Base-by-base conservation (phyloP, 2,888 invertebrate species). In the Leptopilina syphax region DNA sequence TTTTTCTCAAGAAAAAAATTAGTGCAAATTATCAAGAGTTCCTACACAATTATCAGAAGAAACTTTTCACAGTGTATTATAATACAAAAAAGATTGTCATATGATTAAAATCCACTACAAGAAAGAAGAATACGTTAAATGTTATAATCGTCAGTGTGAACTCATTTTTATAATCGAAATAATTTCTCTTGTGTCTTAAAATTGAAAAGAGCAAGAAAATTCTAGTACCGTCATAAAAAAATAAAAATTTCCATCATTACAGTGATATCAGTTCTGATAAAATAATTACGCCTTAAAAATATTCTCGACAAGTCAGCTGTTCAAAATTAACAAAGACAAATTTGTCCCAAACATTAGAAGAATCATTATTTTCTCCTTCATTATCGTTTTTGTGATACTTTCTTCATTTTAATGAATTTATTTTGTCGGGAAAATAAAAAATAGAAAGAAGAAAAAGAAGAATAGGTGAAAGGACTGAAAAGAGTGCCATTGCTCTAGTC, bases 401-500 rank as follows among this genome's bases (percentile, higher is more conserved):
- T 47, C 8, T 47, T 47, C 4, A 7, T 47, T 34, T 4, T 7
- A 9, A 47, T 47, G 3, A 9, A 18, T 60, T 60, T 60, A 18
- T 18, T 63, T 63, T 7, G 8, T 9, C 9, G 24, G 24, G 7
- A 8, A 3, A 18, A 18, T 13, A 54, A 57, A 34, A n/a, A 18
- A 18, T 18, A 18, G 5, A 57, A 41, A 7, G 13, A 18, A 70
- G 44, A 12, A 70, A 34, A 24, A 54, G 10, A 54, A 70, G 68
- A 73, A 24, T 27, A 73, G 54, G 70, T 57, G 57, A 34, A 54
- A 27, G 54, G 18, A 50, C 68, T 24, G 24, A 13, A 50, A 60
- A 60, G 41, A 54, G 73, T 73, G 57, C 9, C 57, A 10, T 73
- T 54, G 34, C 54, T 73, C 73, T 34, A 57, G 57, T 54, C 54